Conservation (phyloP, 1,140 invertebrate genomes). For the Daktulosphaira vitifoliae region DNA sequence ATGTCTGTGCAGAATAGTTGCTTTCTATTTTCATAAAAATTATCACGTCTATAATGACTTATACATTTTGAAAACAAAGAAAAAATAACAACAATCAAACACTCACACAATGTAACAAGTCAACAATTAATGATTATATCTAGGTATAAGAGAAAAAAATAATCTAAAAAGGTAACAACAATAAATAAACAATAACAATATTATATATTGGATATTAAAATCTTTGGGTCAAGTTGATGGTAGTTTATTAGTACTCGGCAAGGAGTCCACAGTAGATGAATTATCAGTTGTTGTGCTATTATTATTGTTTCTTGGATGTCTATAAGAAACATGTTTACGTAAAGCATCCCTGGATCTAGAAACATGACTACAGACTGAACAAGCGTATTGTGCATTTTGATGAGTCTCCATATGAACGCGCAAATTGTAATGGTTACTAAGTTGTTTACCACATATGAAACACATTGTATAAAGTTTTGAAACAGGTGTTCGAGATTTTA, state of each 20-base stretch:
- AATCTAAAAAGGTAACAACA: slow-evolving; percentile 28
- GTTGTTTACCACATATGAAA: slow-evolving; percentile 72
- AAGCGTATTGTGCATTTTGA: slow-evolving; percentile 70
- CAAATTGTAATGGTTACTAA: slow-evolving; percentile 83
- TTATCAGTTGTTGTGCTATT: slow-evolving; percentile 9
- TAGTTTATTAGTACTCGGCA: slow-evolving; percentile 13
- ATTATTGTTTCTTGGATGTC: slow-evolving; percentile 50
- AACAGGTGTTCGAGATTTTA: slow-evolving; percentile 21
- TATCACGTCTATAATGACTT: background rate
- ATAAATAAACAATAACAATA: slow-evolving; percentile 33
- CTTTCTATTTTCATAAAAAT: no score
- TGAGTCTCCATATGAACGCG: slow-evolving; percentile 82
- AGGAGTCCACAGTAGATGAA: slow-evolving; percentile 21
- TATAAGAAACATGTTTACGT: slow-evolving; percentile 77
- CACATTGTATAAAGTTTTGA: slow-evolving; percentile 59
- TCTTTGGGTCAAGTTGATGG: slow-evolving; percentile 28
- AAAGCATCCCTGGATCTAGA: slow-evolving; percentile 75
- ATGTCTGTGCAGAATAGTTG: no score
- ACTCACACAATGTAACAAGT: slow-evolving; percentile 21
- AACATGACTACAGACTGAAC: slow-evolving; percentile 72
- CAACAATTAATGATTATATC: slow-evolving; percentile 25
- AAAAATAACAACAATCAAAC: slow-evolving; percentile 29
- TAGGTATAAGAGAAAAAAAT: slow-evolving; percentile 29
- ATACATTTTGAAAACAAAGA: slow-evolving; percentile 25
- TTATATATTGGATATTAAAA: slow-evolving; percentile 1